These are phyloP conservation scores for Phyto melanocephala DNA, from an alignment of 2,888 invertebrate species.

Conservation along the genomic window DNA sequence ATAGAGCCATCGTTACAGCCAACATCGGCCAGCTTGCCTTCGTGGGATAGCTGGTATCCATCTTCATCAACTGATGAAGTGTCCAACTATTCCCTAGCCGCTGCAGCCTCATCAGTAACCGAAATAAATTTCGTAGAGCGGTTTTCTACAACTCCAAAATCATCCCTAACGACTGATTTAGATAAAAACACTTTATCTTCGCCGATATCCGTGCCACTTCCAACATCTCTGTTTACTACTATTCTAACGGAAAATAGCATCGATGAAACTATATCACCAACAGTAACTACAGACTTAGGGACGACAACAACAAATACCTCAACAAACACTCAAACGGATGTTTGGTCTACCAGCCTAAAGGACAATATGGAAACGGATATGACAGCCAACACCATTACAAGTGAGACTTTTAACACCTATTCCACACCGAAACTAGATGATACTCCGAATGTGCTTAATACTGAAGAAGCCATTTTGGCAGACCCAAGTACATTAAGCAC, in stretches of 20 bases:
- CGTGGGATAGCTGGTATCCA: slow-evolving; percentile 58
- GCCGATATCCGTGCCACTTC: slow-evolving; percentile 62
- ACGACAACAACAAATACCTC: slow-evolving; percentile 58
- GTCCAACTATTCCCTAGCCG: background rate
- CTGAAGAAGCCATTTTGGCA: slow-evolving; percentile 8
- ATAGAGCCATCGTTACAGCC: slow-evolving; percentile 31
- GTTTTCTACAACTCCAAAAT: background rate
- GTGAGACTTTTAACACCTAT: background rate
- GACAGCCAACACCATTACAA: background rate
- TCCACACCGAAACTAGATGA: slow-evolving; percentile 31
- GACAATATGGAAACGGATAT: slow-evolving; percentile 42
- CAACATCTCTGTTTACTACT: slow-evolving; percentile 44
- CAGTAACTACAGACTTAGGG: slow-evolving; percentile 54
- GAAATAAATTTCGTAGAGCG: slow-evolving; percentile 1
- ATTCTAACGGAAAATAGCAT: slow-evolving; percentile 37
- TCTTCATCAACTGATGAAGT: slow-evolving; percentile 39
- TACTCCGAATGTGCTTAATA: background rate
- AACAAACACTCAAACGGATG: slow-evolving; percentile 42
- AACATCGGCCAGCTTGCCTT: slow-evolving; percentile 52
- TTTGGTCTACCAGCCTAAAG: slow-evolving; percentile 44
- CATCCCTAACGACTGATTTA: slow-evolving; percentile 30
- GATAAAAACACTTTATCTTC: slow-evolving; percentile 26
- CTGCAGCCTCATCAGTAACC: background rate
- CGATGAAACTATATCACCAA: slow-evolving; percentile 35
- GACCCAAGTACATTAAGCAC: slow-evolving; percentile 1